A percentile compares a stretch with the other conserved stretches of the same genome.
phyloP scores from a whole-genome alignment of 1,140 invertebrate species.

The Danaus melanippus region DNA sequence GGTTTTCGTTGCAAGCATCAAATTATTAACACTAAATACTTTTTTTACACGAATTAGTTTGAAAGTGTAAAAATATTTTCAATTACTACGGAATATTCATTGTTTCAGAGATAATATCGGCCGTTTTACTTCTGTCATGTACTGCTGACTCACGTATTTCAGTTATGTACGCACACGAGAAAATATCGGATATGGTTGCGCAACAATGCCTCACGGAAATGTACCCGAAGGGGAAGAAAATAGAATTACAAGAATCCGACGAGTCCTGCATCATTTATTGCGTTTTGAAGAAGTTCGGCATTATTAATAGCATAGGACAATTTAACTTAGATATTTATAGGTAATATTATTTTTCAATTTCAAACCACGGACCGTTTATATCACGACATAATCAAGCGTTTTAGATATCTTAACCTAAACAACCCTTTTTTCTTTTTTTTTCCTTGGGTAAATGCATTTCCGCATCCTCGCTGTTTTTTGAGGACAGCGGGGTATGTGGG shows the following conservation, averaged over 20 bases:
- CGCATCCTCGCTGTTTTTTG: too few relatives aligned
- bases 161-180: slow-evolving; percentile 62
- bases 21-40: too few relatives aligned
- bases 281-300: slow-evolving; percentile 54
- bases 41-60: too few relatives aligned
- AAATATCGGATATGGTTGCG: slow-evolving; percentile 44
- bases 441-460: too few relatives aligned
- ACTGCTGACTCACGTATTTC: slow-evolving; percentile 38
- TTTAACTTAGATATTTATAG: slow-evolving; percentile 53
- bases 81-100: neutral
- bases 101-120: slow-evolving; percentile 32
- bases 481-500: too few relatives aligned
- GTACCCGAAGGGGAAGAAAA: slow-evolving; percentile 39
- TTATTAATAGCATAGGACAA: slow-evolving; percentile 45
- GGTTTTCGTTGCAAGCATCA: too few relatives aligned
- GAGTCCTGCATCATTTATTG: slow-evolving; percentile 59
- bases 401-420: too few relatives aligned
- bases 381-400: too few relatives aligned
- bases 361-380: too few relatives aligned
- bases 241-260: slow-evolving; percentile 52
- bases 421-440: too few relatives aligned
- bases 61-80: too few relatives aligned
- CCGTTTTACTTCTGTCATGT: slow-evolving; percentile 22
- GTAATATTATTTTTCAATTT: slow-evolving; percentile 19
- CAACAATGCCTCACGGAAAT: slow-evolving; percentile 53